Evolutionary conservation across 37 sponge, comb jelly and placozoan genomes (phyloP).

Genomic region (Hexactinellida sp.): DNA sequence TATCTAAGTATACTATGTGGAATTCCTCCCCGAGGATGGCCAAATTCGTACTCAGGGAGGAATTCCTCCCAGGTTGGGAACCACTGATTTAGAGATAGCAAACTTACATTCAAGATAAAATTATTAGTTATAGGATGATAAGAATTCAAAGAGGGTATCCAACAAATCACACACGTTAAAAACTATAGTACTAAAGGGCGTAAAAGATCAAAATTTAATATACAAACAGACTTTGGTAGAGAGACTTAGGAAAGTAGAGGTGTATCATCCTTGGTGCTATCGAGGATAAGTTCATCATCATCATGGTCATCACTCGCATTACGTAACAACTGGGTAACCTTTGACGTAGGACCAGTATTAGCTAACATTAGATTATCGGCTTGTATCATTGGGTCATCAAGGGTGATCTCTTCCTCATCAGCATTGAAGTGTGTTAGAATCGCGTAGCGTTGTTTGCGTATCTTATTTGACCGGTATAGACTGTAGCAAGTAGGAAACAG

Average conservation of each 20-base stretch:
- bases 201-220: too few species aligned
- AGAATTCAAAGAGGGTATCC: too few species aligned
- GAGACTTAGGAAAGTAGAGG: background rate
- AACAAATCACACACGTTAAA: too few species aligned
- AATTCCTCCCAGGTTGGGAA: too few species aligned
- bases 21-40: too few species aligned
- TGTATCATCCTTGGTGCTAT: background rate
- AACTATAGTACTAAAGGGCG: too few species aligned
- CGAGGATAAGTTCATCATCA: background rate
- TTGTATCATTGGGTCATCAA: background rate
- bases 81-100: too few species aligned
- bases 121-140: too few species aligned
- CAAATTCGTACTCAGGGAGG: too few species aligned
- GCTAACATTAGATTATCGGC: background rate
- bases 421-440: background rate
- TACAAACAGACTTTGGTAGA: too few species aligned
- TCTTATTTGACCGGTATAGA: background rate
- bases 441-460: conserved; percentile 3
- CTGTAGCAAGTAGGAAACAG: background rate
- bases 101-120: too few species aligned
- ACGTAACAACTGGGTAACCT: background rate
- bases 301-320: background rate
- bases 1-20: too few species aligned
- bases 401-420: background rate
- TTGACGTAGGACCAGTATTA: background rate